Base-by-base conservation (phyloP, 2,113 vertebrate species). In the Paedocypris sp. region DNA sequence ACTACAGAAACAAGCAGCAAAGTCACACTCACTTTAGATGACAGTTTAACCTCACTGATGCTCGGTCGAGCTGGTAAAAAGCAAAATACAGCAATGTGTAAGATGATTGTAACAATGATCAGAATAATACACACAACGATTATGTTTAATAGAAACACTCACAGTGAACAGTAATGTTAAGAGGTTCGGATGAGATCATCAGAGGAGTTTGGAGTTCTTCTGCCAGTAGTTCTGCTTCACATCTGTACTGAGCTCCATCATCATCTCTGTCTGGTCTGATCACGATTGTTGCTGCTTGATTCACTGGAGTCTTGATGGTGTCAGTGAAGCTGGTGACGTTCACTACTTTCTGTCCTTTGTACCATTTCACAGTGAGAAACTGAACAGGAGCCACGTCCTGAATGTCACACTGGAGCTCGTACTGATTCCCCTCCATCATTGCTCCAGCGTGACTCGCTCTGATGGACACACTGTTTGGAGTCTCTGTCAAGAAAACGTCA, bases 401-500 rank as follows among this genome's bases (percentile, higher is more conserved):
- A 42, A 87, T 36, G 5, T 81, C 74, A 77, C 89, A 86, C 47
- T n/a, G 20, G 49, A 89, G 62, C 4, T 43, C 16, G 9, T 76
- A 48, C 1, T n/a, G 4, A 6, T 16, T 1, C 0, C 67, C 70
- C 12, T 69, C 75, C 0, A 2, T 33, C n/a, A 39, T 9, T 13
- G 1, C 0, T n/a, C n/a, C n/a, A n/a, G n/a, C n/a, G n/a, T n/a
- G n/a, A n/a, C n/a, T n/a, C n/a, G n/a, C n/a, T n/a, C n/a, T n/a
- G n/a, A n/a, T n/a, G n/a, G n/a, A n/a, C n/a, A n/a, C n/a, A n/a
- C n/a, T 3, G 3, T 66, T 62, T 76, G 82, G 71, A 47, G 20
- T 63, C 52, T 76, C 81, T 85, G 51, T 39, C 1, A 4, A 47
- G 12, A 9, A 3, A 54, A 16, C 11, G 11, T 16, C 8, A 48